phyloP scores from a whole-genome alignment of 2,797 vertebrate species.

The Halcyon badia region DNA sequence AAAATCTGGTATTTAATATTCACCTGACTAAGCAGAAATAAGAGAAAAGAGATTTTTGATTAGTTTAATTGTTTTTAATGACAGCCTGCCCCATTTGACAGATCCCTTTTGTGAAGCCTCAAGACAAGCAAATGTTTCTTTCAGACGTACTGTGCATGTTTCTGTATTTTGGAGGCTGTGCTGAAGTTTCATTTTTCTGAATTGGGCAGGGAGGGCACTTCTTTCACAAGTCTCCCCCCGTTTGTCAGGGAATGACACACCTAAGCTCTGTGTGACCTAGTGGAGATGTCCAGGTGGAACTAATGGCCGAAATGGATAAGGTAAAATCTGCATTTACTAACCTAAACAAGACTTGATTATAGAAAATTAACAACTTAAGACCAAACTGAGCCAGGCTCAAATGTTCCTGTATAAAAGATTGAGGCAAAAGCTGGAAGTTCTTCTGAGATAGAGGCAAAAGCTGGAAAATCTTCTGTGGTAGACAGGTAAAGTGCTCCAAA shows the following conservation, averaged over 20 bases:
- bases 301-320: background rate
- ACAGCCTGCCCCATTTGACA: conserved; percentile 55
- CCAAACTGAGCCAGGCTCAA: background rate
- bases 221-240: background rate
- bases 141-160: background rate
- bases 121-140: background rate
- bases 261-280: background rate
- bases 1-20: conserved; percentile 45
- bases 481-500: background rate
- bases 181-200: background rate
- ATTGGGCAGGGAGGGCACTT: background rate
- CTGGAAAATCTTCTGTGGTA: background rate
- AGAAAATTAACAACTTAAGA: background rate
- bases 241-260: background rate
- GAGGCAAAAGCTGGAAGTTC: background rate
- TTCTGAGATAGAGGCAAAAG: background rate
- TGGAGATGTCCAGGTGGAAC: background rate
- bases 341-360: background rate
- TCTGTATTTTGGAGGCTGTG: background rate
- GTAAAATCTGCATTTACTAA: background rate
- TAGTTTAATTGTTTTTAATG: conserved; percentile 57
- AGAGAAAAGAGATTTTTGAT: conserved; percentile 41
- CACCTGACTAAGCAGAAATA: conserved; percentile 61
- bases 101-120: conserved; percentile 5
- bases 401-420: background rate